Evolutionary conservation across 1,140 invertebrate species (phyloP).

Genomic region (Trypoxylus dichotomus): DNA sequence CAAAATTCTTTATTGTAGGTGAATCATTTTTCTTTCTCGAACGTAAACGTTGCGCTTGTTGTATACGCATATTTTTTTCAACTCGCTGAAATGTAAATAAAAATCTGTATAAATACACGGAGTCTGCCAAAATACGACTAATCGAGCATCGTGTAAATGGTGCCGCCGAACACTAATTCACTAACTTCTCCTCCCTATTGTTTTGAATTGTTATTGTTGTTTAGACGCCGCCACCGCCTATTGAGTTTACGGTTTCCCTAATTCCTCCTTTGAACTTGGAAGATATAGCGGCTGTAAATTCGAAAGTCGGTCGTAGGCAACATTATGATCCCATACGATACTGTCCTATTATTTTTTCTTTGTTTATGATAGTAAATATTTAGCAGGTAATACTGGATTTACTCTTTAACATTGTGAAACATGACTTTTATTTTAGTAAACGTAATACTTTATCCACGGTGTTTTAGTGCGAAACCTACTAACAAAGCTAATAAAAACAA

Average conservation of each 20-base stretch:
- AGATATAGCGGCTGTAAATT: too few species aligned
- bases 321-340: too few species aligned
- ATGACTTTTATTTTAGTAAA: too few species aligned
- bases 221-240: not conserved
- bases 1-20: not conserved
- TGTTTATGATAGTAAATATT: too few species aligned
- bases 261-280: not conserved
- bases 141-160: not conserved
- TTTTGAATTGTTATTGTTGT: not conserved
- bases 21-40: not conserved
- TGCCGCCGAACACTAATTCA: not conserved
- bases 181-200: not conserved
- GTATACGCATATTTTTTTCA: not conserved
- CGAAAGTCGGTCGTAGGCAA: too few species aligned
- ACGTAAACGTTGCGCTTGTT: not conserved
- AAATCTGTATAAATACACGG: not conserved
- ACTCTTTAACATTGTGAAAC: too few species aligned
- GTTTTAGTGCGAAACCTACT: too few species aligned
- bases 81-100: conserved; percentile 3
- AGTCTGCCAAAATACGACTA: not conserved
- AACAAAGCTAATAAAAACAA: too few species aligned
- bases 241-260: not conserved
- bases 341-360: too few species aligned
- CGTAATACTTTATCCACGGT: too few species aligned
- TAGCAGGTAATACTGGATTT: too few species aligned